Evolutionary conservation across 2,113 vertebrate genomes (phyloP), one percentile per base, ranked within the genome.

Genomic region (Elachura formosa): DNA sequence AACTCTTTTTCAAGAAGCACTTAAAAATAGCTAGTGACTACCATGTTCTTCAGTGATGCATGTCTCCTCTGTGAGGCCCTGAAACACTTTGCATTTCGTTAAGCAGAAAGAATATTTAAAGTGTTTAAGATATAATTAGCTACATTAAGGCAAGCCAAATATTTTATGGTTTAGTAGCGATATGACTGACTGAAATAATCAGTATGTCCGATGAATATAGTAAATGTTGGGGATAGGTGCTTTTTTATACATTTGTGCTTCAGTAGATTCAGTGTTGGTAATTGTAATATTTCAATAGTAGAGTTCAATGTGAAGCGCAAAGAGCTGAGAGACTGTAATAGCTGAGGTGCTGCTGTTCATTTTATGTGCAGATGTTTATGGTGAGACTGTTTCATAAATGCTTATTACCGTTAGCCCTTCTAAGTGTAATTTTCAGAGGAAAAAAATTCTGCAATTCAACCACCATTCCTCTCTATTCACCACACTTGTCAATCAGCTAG

Each of bases 381-480:
- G 98, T 99, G 97, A 98, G 97, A 98, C 98, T 98, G 97, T 98
- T 98, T 98, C 96, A 98, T 99, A 99, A 99, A 99, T 99, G 99
- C 99, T 99, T 99, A 99, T 99, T 99, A 99, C 99, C 97, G 98
- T 99, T 98, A 98, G 98, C 98, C 98, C 98, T 98, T 99, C 98
- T 98, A 98, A 98, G 98, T 98, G 98, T 99, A 99, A 99, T 99
- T 98, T 99, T 99, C 99, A 98, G 98, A 96, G 98, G 96, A 97
- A 97, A 98, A 98, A 97, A 98, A 98, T 97, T 95, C 97, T 98
- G 99, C 99, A 99, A 99, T 99, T 99, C 99, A 99, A 98, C 98
- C 98, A 98, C 99, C 98, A 99, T 99, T 99, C 98, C 98, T 99
- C 98, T 99, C 99, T 99, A 99, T 99, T 99, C 99, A 99, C 98